Evolutionary conservation across 1,140 invertebrate species (phyloP).

Genomic region (Philotrypesis tridentata): DNA sequence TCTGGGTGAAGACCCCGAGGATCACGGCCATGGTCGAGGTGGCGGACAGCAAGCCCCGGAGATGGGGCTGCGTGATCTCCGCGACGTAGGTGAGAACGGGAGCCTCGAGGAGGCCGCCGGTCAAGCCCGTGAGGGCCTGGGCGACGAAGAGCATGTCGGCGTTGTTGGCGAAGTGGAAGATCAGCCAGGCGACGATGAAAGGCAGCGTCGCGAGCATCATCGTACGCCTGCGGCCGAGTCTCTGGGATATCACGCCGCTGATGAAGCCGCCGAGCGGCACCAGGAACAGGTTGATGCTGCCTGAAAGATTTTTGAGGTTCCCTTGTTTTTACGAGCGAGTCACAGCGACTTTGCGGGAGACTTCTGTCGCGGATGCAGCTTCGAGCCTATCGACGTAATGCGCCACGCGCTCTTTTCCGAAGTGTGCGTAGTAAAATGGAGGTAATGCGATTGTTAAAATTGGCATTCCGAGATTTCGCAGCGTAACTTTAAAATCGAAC

Average conservation of each 20-base stretch:
- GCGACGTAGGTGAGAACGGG: conserved; percentile 88
- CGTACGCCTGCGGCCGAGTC: conserved; percentile 79
- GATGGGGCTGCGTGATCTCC: conserved; percentile 84
- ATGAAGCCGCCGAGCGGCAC: conserved; percentile 84
- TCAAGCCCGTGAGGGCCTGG: conserved; percentile 80
- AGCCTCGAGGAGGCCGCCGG: conserved; percentile 84
- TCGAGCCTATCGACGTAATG: too few relatives aligned
- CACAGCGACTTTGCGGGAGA: too few relatives aligned
- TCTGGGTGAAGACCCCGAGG: conserved; percentile 81
- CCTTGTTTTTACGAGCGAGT: too few relatives aligned
- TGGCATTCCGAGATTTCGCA: too few relatives aligned
- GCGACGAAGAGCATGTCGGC: conserved; percentile 79
- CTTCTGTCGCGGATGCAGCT: too few relatives aligned
- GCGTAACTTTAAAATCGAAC: too few relatives aligned
- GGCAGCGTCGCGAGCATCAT: conserved; percentile 85
- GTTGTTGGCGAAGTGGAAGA: conserved; percentile 79
- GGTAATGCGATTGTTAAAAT: too few relatives aligned
- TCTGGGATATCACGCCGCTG: conserved; percentile 81
- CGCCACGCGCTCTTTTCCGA: too few relatives aligned
- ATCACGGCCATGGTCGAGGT: conserved; percentile 84
- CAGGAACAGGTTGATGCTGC: conserved; percentile 84
- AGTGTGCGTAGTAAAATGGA: too few relatives aligned
- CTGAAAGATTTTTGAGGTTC: conserved; percentile 71
- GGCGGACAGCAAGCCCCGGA: conserved; percentile 83
- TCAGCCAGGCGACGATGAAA: conserved; percentile 81